Evolutionary conservation across 2,797 vertebrate genomes (phyloP).

Genomic region (Sciurus carolinensis): DNA sequence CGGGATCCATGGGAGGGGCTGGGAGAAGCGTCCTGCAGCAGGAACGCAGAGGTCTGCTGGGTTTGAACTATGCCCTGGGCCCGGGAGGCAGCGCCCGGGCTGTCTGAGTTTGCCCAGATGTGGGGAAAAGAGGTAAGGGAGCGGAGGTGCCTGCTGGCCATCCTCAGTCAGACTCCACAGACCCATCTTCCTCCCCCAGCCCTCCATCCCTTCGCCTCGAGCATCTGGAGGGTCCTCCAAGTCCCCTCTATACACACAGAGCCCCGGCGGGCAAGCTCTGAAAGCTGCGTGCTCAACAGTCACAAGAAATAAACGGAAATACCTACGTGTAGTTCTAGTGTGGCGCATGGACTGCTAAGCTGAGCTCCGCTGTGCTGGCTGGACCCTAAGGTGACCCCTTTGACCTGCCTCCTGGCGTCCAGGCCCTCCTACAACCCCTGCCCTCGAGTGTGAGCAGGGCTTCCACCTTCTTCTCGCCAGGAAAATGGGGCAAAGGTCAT

Average conservation of each 20-base stretch:
- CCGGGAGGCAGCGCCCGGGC: not conserved
- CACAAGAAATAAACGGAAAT: not conserved
- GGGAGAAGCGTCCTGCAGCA: fast-evolving
- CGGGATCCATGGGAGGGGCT: not conserved
- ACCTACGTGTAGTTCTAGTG: too few relatives aligned
- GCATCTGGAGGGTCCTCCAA: not conserved
- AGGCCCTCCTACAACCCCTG: not conserved
- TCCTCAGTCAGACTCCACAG: not conserved
- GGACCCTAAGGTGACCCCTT: not conserved
- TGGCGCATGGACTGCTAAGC: not conserved
- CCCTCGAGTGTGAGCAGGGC: not conserved
- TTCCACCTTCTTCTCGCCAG: not conserved
- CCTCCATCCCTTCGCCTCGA: not conserved
- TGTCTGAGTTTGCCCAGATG: not conserved
- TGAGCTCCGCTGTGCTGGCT: not conserved
- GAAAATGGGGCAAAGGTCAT: not conserved
- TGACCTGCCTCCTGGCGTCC: not conserved
- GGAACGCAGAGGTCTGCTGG: not conserved
- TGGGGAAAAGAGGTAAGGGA: not conserved
- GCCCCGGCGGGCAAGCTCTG: not conserved
- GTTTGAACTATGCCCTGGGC: not conserved
- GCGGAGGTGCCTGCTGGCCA: not conserved
- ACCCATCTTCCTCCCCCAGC: too few relatives aligned
- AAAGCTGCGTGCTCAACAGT: not conserved
- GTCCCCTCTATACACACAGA: not conserved